Evolutionary conservation across 2,888 invertebrate species (phyloP), one percentile per base, ranked within the genome.

Genomic region (Lamellibrachia satsuma): DNA sequence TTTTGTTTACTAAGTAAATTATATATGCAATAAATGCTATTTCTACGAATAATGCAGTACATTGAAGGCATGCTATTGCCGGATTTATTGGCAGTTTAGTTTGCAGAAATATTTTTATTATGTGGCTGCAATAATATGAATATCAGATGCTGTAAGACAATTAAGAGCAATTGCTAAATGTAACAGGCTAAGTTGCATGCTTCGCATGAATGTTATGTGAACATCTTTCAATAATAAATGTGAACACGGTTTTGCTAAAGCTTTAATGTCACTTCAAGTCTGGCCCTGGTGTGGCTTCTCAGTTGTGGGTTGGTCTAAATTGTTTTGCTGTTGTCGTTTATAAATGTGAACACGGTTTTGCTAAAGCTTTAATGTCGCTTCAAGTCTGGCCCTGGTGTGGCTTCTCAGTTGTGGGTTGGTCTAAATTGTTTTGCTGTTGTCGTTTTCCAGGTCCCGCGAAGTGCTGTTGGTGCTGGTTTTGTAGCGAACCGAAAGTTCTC

Each of bases 391-490:
- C 22, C 0, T 22, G 11, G 15, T 75, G 22, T 75, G 75, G 15
- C 75, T 75, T 75, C 75, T 75, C 4, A 75, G 75, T 6, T 22
- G n/a, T 22, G 75, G n/a, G 0, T 39, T 39, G 39, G 39, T 6
- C 15, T 75, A 75, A 75, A 3, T 92, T 27, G 15, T 92, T 4
- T 92, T 11, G 75, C 22, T 75, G 75, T 22, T 55, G 55, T 75
- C 92, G 55, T 75, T 93, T 93, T 94, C 6, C 92, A 96, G 96
- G 95, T 96, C 52, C 94, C 95, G 93, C 95, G 95, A 92, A 95
- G 95, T 95, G 95, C 95, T 91, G 93, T 96, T 93, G 96, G 96
- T 93, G 96, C 96, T 93, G 96, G 96, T 90, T 95, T 95, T 94
- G 95, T 96, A 92, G 95, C 95, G 57, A 93, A 95, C 27, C 95